Evolutionary conservation across 1,140 invertebrate genomes (phyloP).

Genomic region (Psilanteris sp.): DNA sequence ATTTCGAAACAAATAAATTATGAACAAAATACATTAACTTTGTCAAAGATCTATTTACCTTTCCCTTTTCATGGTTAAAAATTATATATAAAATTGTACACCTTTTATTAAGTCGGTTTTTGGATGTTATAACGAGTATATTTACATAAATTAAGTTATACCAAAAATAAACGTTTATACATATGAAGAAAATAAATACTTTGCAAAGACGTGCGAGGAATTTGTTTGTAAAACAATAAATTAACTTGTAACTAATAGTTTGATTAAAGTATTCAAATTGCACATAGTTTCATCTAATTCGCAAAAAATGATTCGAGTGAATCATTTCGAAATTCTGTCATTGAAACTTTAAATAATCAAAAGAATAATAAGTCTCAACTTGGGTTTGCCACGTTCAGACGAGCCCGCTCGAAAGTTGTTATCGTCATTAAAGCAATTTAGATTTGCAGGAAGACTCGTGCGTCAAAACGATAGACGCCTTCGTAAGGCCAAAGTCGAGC

Average conservation of each 20-base stretch:
- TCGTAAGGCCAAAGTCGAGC: neutral
- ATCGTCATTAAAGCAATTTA: conserved; percentile 19
- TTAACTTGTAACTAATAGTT: too few relatives aligned
- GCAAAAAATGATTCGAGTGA: too few relatives aligned
- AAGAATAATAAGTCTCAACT: conserved; percentile 11
- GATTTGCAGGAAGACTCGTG: conserved; percentile 33
- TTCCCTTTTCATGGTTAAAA: too few relatives aligned
- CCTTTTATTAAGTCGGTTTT: too few relatives aligned
- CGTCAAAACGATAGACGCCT: neutral
- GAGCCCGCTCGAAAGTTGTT: conserved; percentile 18
- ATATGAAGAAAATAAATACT: neutral
- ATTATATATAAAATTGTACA: too few relatives aligned
- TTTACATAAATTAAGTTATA: conserved; percentile 2
- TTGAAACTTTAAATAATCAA: neutral
- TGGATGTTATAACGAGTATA: conserved; percentile 1
- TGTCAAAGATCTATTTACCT: too few relatives aligned
- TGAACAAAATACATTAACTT: too few relatives aligned
- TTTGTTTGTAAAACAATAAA: neutral
- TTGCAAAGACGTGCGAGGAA: neutral
- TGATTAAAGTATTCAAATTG: too few relatives aligned
- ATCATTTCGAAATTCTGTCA: too few relatives aligned
- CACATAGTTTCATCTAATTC: too few relatives aligned
- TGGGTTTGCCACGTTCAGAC: conserved; percentile 9
- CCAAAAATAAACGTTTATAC: conserved; percentile 2
- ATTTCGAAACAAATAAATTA: too few relatives aligned